These are phyloP conservation scores for Philaethria dido DNA, from an alignment of 2,888 invertebrate genomes.

Conservation along the genomic window DNA sequence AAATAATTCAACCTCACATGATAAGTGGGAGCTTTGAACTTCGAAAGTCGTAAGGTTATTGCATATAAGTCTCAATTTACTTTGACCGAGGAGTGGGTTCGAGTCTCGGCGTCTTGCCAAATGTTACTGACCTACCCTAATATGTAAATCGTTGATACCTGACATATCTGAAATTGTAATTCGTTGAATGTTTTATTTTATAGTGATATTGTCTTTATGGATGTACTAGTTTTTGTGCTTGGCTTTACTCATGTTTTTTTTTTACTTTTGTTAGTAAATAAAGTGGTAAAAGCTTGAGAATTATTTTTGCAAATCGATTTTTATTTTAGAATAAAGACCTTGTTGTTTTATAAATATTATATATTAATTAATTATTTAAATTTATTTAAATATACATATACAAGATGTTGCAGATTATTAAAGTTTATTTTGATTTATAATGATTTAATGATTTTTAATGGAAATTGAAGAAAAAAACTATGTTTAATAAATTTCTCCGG, in stretches of 20 bases:
- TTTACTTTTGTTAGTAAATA: background rate
- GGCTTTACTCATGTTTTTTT: background rate
- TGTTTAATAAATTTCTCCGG: no score
- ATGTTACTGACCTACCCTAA: conserved; percentile 53
- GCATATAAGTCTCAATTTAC: conserved; percentile 43
- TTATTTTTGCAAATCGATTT: no score
- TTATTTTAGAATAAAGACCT: no score
- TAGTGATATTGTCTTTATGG: background rate
- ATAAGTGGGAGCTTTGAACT: conserved; percentile 32
- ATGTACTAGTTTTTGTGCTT: background rate
- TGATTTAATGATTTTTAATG: no score
- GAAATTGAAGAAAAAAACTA: no score
- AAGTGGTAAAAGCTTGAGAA: no score
- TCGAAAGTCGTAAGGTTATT: conserved; percentile 44
- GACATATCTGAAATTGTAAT: conserved; percentile 23
- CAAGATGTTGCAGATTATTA: no score
- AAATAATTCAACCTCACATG: conserved; percentile 31
- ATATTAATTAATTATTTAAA: no score
- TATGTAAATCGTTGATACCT: conserved; percentile 44
- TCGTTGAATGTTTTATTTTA: conserved; percentile 16
- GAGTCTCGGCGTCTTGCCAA: conserved; percentile 49
- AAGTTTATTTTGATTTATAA: no score
- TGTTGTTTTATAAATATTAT: no score
- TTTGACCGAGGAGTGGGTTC: conserved; percentile 40
- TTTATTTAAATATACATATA: no score